Conservation (phyloP, 2,797 vertebrate genomes). For the Sebastes umbrosus region DNA sequence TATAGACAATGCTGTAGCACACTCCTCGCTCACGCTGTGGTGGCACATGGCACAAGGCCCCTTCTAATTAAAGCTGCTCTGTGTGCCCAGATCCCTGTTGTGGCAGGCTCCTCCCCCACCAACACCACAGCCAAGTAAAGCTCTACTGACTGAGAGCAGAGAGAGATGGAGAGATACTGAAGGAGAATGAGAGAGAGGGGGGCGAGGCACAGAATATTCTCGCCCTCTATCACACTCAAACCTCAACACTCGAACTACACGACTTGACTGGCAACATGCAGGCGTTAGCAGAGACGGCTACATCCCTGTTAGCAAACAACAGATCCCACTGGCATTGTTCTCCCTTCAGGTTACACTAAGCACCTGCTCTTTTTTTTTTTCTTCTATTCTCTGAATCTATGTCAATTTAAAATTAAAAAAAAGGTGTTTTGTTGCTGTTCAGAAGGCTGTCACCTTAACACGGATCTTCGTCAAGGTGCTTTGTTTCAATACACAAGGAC, state of each 20-base stretch:
- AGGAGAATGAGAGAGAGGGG: slow-evolving; percentile 44
- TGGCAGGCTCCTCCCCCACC: slow-evolving; percentile 72
- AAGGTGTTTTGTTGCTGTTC: background rate
- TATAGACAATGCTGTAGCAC: slow-evolving; percentile 34
- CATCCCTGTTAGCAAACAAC: slow-evolving; percentile 37
- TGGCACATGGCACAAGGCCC: slow-evolving; percentile 77
- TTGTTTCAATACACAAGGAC: slow-evolving; percentile 56
- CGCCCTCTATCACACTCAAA: slow-evolving; percentile 35
- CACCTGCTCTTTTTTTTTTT: background rate
- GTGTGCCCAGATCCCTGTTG: slow-evolving; percentile 73
- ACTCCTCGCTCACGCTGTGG: slow-evolving; percentile 52
- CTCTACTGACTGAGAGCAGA: slow-evolving; percentile 54
- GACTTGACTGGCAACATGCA: slow-evolving; percentile 10
- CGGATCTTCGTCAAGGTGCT: slow-evolving; percentile 15
- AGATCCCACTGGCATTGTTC: slow-evolving; percentile 34
- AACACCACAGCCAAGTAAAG: slow-evolving; percentile 53
- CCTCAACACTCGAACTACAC: slow-evolving; percentile 18
- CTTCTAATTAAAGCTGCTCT: slow-evolving; percentile 83
- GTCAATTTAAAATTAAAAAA: background rate
- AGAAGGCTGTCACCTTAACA: background rate
- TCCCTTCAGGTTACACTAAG: slow-evolving; percentile 16
- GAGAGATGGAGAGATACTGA: slow-evolving; percentile 53
- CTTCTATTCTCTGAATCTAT: slow-evolving; percentile 14
- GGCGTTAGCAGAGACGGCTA: slow-evolving; percentile 36
- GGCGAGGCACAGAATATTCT: slow-evolving; percentile 39